Base-by-base conservation (phyloP, 1,140 invertebrate species). In the Pogonognathellus flavescens region DNA sequence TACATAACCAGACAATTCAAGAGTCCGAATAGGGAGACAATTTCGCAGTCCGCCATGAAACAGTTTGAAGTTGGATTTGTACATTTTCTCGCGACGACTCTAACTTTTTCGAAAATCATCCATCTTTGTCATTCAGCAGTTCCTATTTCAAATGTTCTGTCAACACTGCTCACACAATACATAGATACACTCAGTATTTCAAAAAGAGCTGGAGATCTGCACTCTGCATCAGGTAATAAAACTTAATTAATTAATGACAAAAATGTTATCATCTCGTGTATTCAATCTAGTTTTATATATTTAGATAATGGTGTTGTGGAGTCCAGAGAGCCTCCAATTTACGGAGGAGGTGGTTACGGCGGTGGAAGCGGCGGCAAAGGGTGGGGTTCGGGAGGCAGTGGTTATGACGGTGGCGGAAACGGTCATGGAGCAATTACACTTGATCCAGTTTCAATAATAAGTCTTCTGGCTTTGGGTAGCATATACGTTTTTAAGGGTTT, bases 361-460 rank as follows among this genome's bases (percentile, higher is more conserved):
- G 80, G 80, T 7, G 83, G 83, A 53, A 49, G 66, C 1, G 84
- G 84, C 13, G 25, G 52, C 3, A 66, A 76, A 18, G 84, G 84
- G 4, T 31, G 80, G 41, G 85, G 82, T 8, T 50, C 62, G 60
- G 82, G 84, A 80, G 52, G 22, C 14, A 62, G 62, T 18, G 50
- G 62, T 55, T 41, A 55, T 16, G 59, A 50, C 8, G 84, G 86
- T 10, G 80, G 82, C 13, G 85, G 87, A 25, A 49, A 87, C 59
- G 85, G 83, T 8, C 85, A 87, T 52, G 88, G 88, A n/a, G 88
- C 88, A 60, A 87, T 88, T 0, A 88, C 88, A 14, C 49, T 88
- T 10, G 88, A 88, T 81, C 88, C 88, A 18, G 88, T 88, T 0
- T 88, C 88, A 5, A 87, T 88, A 22, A 88, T 88, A 22, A 87